Base-by-base conservation (phyloP, 1,140 invertebrate species). In the Saccostrea cuccullata region DNA sequence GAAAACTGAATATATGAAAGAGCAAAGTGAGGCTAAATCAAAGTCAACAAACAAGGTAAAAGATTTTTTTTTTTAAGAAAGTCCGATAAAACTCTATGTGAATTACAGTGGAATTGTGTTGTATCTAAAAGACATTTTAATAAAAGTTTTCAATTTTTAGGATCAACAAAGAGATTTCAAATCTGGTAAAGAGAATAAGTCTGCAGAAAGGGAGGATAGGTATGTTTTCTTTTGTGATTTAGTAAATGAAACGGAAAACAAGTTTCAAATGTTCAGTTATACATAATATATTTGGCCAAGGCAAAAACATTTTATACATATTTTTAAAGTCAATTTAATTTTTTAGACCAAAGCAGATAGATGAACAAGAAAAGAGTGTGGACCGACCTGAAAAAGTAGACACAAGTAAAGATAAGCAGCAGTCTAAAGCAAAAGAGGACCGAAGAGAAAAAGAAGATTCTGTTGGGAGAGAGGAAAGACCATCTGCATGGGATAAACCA, bases 1-100 rank as follows among this genome's bases (percentile, higher is more conserved):
- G 26, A 95, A 94, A 87, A 91, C 91, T 82, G 94, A 95, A 64
- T 92, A 93, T 36, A 89, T 92, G 20, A 94, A 94, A 91, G 94
- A 94, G 47, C 40, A 82, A 86, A 91, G 55, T 88, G 67, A 82
- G 20, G 82, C 55, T 12, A 87, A 85, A 36, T 70, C 56, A 55
- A 91, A 91, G 55, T 86, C 83, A 23, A 58, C 84, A 86, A 89
- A 26, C 82, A 91, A 88, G 89, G 89, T 91, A 87, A 77, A 56
- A n/a, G 83, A 20, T 64, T n/a, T 20, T 64, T n/a, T 20, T 64
- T 64, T 20, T 6, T 4, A 17, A 20, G 17, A 20, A n/a, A n/a
- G 6, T 20, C 3, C 13, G n/a, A 20, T 17, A 1, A 60, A 5
- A 60, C 20, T 60, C 20, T 60, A 15, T 60, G 58, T 20, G 5